These are phyloP conservation scores for Molossus alvarezi DNA, from an alignment of 2,797 vertebrate species.

Conservation along the genomic window DNA sequence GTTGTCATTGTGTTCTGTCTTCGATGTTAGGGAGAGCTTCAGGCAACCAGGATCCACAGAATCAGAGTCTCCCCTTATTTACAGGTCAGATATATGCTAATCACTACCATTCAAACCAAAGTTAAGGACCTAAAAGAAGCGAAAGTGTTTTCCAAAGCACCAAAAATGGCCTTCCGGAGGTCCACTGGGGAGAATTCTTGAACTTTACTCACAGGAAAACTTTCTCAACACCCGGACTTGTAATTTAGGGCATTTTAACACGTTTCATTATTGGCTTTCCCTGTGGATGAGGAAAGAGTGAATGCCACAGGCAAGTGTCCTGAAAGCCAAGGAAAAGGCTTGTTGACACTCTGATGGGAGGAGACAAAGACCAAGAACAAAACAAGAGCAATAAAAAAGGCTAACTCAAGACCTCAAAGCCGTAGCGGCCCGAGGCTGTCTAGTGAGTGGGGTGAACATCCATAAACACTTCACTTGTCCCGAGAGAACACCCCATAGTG, in stretches of 20 bases:
- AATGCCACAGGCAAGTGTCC: neutral
- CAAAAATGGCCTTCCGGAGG: neutral
- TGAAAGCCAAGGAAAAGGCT: neutral
- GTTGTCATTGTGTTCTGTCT: constrained; percentile 63
- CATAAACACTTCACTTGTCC: neutral
- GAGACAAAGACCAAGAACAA: neutral
- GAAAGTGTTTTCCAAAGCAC: neutral
- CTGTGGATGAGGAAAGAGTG: neutral
- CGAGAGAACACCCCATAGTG: rapidly evolving
- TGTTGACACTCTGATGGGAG: neutral
- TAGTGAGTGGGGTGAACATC: rapidly evolving
- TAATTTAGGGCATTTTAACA: neutral
- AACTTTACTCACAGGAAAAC: neutral
- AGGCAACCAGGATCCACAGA: constrained; percentile 37
- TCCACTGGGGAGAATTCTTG: neutral
- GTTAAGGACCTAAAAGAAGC: neutral
- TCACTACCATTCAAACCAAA: neutral
- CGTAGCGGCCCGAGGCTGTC: neutral
- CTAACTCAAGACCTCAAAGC: neutral
- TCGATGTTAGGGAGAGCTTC: constrained; percentile 70
- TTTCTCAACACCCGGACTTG: neutral
- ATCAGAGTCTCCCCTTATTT: neutral
- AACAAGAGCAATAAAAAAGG: neutral
- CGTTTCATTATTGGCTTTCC: neutral
- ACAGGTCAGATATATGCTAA: constrained; percentile 1